Conservation (phyloP, 2,113 vertebrate genomes). For the Sturnira hondurensis region DNA sequence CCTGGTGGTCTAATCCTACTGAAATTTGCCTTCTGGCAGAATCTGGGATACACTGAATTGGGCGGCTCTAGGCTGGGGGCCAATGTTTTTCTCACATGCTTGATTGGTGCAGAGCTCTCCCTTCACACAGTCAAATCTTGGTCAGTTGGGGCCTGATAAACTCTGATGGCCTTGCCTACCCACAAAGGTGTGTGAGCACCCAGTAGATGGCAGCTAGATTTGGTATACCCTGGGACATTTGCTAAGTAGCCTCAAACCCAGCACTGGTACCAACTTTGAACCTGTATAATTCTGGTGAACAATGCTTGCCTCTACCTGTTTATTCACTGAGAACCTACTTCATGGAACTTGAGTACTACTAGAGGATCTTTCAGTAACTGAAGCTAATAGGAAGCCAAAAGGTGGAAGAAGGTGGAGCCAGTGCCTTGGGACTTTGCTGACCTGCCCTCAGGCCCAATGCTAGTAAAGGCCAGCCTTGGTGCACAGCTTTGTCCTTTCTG, state of each 20-base stretch:
- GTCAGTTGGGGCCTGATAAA: not conserved
- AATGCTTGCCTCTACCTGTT: no score
- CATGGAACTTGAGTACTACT: no score
- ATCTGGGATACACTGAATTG: not conserved
- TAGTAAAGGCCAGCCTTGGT: no score
- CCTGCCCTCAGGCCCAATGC: no score
- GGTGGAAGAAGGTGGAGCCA: not conserved
- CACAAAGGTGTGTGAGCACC: not conserved
- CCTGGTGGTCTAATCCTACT: not conserved
- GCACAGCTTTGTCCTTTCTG: no score
- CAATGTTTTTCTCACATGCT: not conserved
- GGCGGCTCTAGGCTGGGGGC: not conserved
- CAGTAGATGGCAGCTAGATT: not conserved
- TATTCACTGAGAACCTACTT: no score
- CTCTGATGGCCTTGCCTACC: not conserved
- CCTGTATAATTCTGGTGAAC: no score
- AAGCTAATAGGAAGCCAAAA: no score
- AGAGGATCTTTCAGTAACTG: no score
- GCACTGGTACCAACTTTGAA: no score
- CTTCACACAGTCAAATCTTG: not conserved
- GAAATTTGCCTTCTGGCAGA: not conserved
- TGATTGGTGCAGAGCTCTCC: not conserved
- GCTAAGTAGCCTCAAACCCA: no score
- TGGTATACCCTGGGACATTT: not conserved
- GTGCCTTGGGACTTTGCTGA: not conserved